Percentiles rank a stretch among this genome's conserved stretches.
Evolutionary conservation across 2,888 invertebrate species (phyloP).

Genomic region (Idaea dimidiata): DNA sequence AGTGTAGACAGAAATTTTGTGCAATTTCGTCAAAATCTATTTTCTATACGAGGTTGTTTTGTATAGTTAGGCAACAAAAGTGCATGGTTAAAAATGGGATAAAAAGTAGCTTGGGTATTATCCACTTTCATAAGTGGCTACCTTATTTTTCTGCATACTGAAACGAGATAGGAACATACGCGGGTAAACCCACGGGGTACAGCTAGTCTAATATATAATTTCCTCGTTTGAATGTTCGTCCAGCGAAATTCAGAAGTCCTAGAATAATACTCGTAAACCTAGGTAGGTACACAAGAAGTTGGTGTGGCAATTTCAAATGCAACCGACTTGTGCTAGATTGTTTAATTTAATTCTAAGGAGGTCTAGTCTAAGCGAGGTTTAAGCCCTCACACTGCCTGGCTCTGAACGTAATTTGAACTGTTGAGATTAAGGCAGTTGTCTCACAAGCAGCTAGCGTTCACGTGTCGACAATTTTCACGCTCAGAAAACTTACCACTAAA

Average conservation of each 20-base stretch:
- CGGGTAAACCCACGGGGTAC: no score
- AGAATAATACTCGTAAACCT: background rate
- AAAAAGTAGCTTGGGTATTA: no score
- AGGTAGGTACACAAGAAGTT: background rate
- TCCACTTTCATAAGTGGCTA: no score
- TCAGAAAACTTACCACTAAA: no score
- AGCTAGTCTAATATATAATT: no score
- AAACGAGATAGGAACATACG: no score
- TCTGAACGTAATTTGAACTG: conserved; percentile 2
- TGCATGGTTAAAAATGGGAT: no score
- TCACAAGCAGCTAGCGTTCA: no score
- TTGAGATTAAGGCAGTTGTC: background rate
- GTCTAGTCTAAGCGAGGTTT: conserved; percentile 46
- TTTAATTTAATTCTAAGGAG: conserved; percentile 57
- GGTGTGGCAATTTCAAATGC: conserved; percentile 5
- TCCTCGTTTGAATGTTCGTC: no score
- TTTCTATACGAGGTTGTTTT: background rate
- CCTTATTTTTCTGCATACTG: no score
- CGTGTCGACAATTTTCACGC: no score
- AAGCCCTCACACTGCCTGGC: conserved; percentile 41
- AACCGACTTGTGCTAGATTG: conserved; percentile 41
- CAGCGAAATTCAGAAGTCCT: background rate
- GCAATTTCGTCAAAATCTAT: background rate
- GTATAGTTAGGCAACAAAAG: background rate
- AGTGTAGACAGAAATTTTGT: background rate